These are phyloP conservation scores for Eurois occulta DNA, from an alignment of 2,888 invertebrate species.

Conservation along the genomic window DNA sequence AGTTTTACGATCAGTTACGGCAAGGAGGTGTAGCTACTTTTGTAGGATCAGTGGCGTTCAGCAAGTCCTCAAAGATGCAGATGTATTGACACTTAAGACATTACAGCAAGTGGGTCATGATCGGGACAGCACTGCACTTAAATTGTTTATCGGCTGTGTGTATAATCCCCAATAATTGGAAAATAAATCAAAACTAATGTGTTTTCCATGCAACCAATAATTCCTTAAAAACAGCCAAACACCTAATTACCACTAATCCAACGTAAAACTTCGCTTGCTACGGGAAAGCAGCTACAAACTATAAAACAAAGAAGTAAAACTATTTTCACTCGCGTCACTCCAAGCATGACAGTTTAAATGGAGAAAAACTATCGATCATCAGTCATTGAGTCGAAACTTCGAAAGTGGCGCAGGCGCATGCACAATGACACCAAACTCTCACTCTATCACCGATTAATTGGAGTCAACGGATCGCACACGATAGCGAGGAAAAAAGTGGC, in stretches of 20 bases:
- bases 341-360: conserved; percentile 83
- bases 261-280: conserved; percentile 19
- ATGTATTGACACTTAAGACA: not conserved
- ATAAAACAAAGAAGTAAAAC: conserved; percentile 69
- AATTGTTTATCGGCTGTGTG: no score
- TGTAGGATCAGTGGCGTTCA: not conserved
- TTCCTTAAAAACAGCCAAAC: not conserved
- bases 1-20: not conserved
- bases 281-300: conserved; percentile 62
- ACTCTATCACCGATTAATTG: conserved; percentile 84
- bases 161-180: not conserved
- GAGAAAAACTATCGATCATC: conserved; percentile 85
- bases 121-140: not conserved
- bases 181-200: not conserved
- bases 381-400: conserved; percentile 83
- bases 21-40: no score
- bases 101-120: not conserved
- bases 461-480: conserved; percentile 84
- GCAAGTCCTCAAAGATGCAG: not conserved
- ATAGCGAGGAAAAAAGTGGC: conserved; percentile 59
- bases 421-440: conserved; percentile 80
- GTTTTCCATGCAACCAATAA: not conserved
- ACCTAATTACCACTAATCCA: conserved; percentile 16
- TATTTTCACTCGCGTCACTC: conserved; percentile 81
- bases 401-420: conserved; percentile 73